These are phyloP conservation scores for Arothron firmamentum DNA, from an alignment of 2,113 vertebrate genomes.

Conservation along the genomic window DNA sequence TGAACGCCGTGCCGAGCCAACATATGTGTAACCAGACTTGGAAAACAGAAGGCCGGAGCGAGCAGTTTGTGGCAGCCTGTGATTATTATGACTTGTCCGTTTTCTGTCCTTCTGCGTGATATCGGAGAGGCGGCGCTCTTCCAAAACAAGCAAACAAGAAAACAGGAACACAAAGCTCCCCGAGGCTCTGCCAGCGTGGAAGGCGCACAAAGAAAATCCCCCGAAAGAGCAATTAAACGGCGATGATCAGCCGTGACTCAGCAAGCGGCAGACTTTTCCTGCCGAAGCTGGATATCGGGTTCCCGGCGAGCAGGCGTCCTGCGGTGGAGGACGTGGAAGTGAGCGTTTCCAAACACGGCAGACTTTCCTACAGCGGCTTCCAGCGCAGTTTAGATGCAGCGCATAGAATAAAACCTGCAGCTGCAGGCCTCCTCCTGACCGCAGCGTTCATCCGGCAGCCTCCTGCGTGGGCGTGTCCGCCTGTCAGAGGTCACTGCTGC, in stretches of 20 bases:
- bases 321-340: conserved; percentile 56
- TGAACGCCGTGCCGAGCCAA: conserved; percentile 91
- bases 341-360: conserved; percentile 55
- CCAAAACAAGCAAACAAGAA: conserved; percentile 69
- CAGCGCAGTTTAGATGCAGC: conserved; percentile 36
- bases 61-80: conserved; percentile 87
- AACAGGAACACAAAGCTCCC: conserved; percentile 47
- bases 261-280: conserved; percentile 49
- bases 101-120: conserved; percentile 31
- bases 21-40: conserved; percentile 90
- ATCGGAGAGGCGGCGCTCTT: conserved; percentile 25
- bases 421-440: conserved; percentile 15
- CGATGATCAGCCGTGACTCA: conserved; percentile 63
- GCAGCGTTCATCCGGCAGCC: conserved; percentile 8
- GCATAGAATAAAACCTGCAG: conserved; percentile 21
- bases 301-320: conserved; percentile 56
- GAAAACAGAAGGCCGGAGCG: conserved; percentile 83
- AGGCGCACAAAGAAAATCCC: conserved; percentile 38
- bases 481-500: conserved; percentile 5
- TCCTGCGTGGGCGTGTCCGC: conserved; percentile 5
- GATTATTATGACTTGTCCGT: conserved; percentile 81
- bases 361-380: conserved; percentile 59
- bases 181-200: neutral
- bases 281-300: conserved; percentile 52
- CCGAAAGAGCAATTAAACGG: conserved; percentile 59